These are phyloP conservation scores for Spialia ferax DNA, from an alignment of 2,888 invertebrate species.

Conservation along the genomic window DNA sequence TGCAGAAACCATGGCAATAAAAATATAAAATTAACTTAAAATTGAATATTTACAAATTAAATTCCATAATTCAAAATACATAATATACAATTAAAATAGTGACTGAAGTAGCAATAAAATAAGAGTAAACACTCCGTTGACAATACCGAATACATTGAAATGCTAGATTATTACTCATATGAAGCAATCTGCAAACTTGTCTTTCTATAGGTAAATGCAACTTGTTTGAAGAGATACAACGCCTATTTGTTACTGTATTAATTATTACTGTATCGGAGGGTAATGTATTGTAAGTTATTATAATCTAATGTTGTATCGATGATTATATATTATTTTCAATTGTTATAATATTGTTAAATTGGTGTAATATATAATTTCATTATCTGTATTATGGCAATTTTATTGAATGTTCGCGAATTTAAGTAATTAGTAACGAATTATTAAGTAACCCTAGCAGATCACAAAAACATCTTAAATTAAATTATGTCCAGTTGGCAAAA, in stretches of 20 bases:
- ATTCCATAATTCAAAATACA: slow-evolving; percentile 68
- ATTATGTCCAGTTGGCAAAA: slow-evolving; percentile 83
- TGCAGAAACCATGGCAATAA: slow-evolving; percentile 82
- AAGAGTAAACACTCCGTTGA: slow-evolving; percentile 65
- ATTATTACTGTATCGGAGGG: slow-evolving; percentile 49
- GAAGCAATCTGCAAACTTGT: slow-evolving; percentile 56
- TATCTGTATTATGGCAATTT: slow-evolving; percentile 82
- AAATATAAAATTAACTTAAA: slow-evolving; percentile 79
- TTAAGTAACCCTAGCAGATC: slow-evolving; percentile 84
- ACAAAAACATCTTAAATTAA: slow-evolving; percentile 81
- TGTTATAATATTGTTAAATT: slow-evolving; percentile 47
- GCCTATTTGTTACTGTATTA: slow-evolving; percentile 43
- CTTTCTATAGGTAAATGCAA: slow-evolving; percentile 52
- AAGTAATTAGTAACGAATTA: slow-evolving; percentile 76
- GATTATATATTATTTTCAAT: slow-evolving; percentile 46
- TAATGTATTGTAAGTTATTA: slow-evolving; percentile 41
- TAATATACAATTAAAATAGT: slow-evolving; percentile 84
- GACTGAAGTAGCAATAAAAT: slow-evolving; percentile 76
- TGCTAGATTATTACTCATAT: slow-evolving; percentile 52
- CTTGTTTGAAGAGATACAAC: slow-evolving; percentile 46
- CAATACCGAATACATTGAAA: slow-evolving; percentile 63
- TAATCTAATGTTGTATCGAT: slow-evolving; percentile 43
- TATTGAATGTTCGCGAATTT: slow-evolving; percentile 74
- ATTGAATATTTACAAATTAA: slow-evolving; percentile 84
- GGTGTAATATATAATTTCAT: slow-evolving; percentile 63